phyloP scores from a whole-genome alignment of 53 echinoderm and acorn worm genomes.

The Apostichopus leukothele region DNA sequence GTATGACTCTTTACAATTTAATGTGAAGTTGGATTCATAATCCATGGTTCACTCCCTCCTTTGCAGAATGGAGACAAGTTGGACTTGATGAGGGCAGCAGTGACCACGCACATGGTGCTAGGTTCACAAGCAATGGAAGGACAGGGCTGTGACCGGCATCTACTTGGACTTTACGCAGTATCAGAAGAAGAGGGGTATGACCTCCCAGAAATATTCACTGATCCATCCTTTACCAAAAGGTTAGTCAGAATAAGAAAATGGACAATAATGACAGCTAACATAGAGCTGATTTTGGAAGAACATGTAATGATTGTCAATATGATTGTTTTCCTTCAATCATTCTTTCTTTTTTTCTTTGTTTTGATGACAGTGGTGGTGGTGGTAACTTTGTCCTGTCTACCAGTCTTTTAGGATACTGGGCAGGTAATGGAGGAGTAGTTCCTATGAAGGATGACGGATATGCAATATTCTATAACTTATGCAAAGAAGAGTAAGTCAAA shows the following conservation, averaged over 20 bases:
- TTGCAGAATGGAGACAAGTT: conserved; percentile 49
- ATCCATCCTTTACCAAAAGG: conserved; percentile 83
- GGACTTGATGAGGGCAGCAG: conserved; percentile 58
- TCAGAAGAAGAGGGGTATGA: conserved; percentile 66
- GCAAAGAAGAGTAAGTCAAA: conserved; percentile 72
- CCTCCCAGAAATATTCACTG: conserved; percentile 74
- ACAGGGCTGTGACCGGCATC: conserved; percentile 84
- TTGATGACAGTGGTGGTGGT: conserved; percentile 72
- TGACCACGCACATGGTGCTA: conserved; percentile 54
- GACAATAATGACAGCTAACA: too few species aligned
- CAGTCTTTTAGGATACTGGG: conserved; percentile 77
- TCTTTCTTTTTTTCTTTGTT: not conserved
- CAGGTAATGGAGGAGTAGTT: conserved; percentile 61
- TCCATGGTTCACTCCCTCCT: too few species aligned
- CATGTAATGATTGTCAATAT: not conserved
- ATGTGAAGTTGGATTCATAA: too few species aligned
- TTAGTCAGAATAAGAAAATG: not conserved
- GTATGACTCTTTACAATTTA: too few species aligned
- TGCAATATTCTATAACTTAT: conserved; percentile 70
- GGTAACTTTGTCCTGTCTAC: conserved; percentile 86
- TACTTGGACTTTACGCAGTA: conserved; percentile 66
- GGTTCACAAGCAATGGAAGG: conserved; percentile 53
- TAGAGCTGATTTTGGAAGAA: too few species aligned
- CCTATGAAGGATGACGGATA: conserved; percentile 87
- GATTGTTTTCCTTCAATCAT: not conserved